Conservation (phyloP, 2,888 invertebrate genomes). For the Entomobrya multifasciata region DNA sequence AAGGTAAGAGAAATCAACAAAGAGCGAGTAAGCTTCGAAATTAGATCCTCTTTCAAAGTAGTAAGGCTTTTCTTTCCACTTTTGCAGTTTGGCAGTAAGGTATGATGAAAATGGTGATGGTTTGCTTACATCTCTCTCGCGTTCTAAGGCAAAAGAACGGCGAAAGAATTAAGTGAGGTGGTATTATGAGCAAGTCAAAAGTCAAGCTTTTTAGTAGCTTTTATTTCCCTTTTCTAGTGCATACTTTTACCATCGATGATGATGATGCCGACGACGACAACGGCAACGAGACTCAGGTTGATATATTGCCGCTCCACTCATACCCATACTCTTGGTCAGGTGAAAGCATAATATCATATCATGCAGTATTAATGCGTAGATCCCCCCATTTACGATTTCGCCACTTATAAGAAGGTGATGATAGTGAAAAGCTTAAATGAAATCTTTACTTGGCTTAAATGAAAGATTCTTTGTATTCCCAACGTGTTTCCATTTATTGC, state of each 20-base stretch:
- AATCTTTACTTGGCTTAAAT: constrained; percentile 32
- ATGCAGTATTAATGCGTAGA: no score
- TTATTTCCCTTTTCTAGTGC: constrained; percentile 35
- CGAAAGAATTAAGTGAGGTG: constrained; percentile 39
- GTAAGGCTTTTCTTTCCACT: constrained; percentile 25
- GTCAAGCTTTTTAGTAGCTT: constrained; percentile 50
- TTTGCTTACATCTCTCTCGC: neutral
- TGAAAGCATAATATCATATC: no score
- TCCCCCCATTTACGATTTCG: constrained; percentile 32
- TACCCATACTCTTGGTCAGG: no score
- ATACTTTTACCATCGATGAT: constrained; percentile 22
- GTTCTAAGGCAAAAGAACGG: constrained; percentile 21
- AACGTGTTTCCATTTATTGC: no score
- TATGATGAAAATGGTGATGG: constrained; percentile 7
- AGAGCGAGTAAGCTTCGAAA: constrained; percentile 33
- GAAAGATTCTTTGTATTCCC: constrained; percentile 5
- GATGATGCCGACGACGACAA: neutral
- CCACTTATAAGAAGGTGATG: constrained; percentile 5
- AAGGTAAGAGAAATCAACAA: constrained; percentile 12
- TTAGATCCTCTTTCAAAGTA: constrained; percentile 41
- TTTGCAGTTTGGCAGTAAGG: no score
- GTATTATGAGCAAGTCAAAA: constrained; percentile 57
- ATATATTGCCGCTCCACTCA: no score
- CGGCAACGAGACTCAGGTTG: neutral
- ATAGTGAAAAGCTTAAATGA: constrained; percentile 20